These are phyloP conservation scores for Spheniscus humboldti DNA, from an alignment of 2,797 vertebrate species.

Conservation along the genomic window DNA sequence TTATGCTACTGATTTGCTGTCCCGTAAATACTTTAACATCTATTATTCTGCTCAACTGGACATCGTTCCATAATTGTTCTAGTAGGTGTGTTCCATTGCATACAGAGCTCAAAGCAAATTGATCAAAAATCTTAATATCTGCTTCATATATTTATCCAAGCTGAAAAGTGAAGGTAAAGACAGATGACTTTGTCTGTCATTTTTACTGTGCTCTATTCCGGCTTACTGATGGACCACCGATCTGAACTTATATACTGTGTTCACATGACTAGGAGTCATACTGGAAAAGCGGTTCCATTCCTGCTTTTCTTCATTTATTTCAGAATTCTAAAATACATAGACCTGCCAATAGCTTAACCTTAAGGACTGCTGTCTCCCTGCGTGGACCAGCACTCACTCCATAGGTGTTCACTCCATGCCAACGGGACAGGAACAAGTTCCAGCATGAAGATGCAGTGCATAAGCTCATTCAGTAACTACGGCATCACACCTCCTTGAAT, in stretches of 20 bases:
- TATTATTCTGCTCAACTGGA: background rate
- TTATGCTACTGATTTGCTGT: background rate
- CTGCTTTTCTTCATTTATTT: background rate
- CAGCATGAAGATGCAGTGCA: background rate
- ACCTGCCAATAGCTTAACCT: background rate
- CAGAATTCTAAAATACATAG: background rate
- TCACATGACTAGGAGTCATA: background rate
- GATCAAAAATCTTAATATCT: background rate
- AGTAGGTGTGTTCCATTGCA: background rate
- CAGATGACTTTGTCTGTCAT: background rate
- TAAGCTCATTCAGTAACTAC: background rate
- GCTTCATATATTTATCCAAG: background rate
- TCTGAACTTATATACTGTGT: background rate
- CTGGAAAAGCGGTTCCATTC: background rate
- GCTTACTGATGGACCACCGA: background rate
- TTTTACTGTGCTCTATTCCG: background rate
- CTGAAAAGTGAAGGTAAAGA: background rate
- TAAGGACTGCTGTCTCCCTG: background rate
- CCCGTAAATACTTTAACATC: background rate
- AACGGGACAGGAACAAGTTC: background rate
- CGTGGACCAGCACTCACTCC: background rate
- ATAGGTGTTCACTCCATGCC: accelerated
- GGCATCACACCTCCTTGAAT: background rate
- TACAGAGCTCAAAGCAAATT: background rate
- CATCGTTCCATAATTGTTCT: background rate